A percentile compares a stretch with the other conserved stretches of the same genome.
These are phyloP conservation scores for Brachyhypopomus gauderio DNA, from an alignment of 2,113 vertebrate species.

Conservation along the genomic window DNA sequence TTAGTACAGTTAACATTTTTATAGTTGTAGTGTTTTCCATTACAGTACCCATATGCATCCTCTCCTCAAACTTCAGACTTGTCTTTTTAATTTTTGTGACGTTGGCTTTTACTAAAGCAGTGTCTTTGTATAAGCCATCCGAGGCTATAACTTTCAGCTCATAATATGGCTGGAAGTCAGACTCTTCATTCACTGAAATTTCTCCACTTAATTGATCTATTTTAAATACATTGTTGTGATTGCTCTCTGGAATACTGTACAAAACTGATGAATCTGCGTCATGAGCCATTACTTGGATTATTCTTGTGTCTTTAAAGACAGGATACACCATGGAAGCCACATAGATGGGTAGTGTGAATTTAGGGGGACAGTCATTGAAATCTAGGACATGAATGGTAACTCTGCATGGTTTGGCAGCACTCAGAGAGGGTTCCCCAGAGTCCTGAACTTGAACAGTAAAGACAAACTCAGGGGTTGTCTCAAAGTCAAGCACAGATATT, in stretches of 20 bases:
- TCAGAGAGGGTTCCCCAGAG: constrained; percentile 82
- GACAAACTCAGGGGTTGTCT: constrained; percentile 77
- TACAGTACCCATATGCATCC: constrained; percentile 73
- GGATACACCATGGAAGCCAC: constrained; percentile 77
- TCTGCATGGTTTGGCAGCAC: constrained; percentile 79
- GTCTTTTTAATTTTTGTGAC: constrained; percentile 70
- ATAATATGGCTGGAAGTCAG: constrained; percentile 68
- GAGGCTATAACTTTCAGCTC: constrained; percentile 81
- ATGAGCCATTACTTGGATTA: constrained; percentile 78
- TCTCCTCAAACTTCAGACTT: constrained; percentile 79
- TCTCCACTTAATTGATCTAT: constrained; percentile 80
- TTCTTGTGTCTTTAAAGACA: constrained; percentile 78
- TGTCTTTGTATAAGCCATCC: constrained; percentile 85
- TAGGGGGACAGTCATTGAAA: constrained; percentile 88
- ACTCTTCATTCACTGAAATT: constrained; percentile 77
- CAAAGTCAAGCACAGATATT: constrained; percentile 83
- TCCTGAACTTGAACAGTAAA: constrained; percentile 86
- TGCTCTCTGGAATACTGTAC: constrained; percentile 84
- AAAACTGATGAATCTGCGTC: constrained; percentile 87
- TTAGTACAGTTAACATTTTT: constrained; percentile 78
- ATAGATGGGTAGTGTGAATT: constrained; percentile 77
- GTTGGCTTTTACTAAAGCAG: constrained; percentile 78
- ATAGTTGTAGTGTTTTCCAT: constrained; percentile 78
- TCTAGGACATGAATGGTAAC: constrained; percentile 82
- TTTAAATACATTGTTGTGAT: constrained; percentile 76